These are phyloP conservation scores for Amphipoea oculea DNA, from an alignment of 2,888 invertebrate species.

Conservation along the genomic window DNA sequence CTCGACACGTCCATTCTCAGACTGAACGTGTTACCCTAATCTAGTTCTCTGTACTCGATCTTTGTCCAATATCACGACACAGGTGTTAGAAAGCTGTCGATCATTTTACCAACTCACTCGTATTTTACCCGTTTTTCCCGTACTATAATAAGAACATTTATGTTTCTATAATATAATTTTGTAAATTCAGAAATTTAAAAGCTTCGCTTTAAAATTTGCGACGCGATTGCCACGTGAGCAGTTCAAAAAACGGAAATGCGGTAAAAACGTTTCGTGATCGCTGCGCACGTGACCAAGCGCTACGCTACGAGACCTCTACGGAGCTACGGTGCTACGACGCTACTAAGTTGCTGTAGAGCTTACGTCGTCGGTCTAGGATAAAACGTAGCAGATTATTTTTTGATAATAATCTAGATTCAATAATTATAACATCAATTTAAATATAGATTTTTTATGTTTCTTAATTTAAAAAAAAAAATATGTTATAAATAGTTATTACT, in stretches of 20 bases:
- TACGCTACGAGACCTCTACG: constrained; percentile 69
- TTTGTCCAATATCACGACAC: constrained; percentile 17
- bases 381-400: constrained; percentile 30
- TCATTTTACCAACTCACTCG: not conserved
- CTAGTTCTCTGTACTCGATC: constrained; percentile 15
- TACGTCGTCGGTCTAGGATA: constrained; percentile 4
- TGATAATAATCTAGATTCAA: not conserved
- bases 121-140: not conserved
- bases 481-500: not conserved
- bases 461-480: not conserved
- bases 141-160: constrained; percentile 4
- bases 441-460: not conserved
- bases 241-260: constrained; percentile 82
- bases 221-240: constrained; percentile 73
- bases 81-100: constrained; percentile 4
- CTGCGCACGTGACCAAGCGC: constrained; percentile 80
- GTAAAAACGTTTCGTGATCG: constrained; percentile 86
- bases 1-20: constrained; percentile 23
- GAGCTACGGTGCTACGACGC: constrained; percentile 57
- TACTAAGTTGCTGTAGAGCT: constrained; percentile 54
- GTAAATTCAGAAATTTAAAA: constrained; percentile 60
- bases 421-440: not conserved
- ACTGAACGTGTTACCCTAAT: constrained; percentile 38
- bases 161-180: constrained; percentile 24
- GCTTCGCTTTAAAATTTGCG: constrained; percentile 67